These are phyloP conservation scores for Gastrophryne carolinensis DNA, from an alignment of 2,797 vertebrate species.

Conservation along the genomic window DNA sequence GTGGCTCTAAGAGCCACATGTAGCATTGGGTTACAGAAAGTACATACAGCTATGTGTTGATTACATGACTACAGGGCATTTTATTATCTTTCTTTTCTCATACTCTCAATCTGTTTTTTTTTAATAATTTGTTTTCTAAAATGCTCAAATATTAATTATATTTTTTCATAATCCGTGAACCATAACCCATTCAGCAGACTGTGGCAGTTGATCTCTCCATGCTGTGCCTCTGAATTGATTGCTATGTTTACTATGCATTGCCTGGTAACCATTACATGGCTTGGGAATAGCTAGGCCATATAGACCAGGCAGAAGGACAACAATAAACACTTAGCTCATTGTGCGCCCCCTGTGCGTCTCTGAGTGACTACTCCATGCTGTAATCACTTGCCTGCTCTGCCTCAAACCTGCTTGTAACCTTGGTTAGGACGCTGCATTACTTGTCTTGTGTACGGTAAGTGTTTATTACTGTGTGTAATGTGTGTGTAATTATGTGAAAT, in stretches of 20 bases:
- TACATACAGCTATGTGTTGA: no score
- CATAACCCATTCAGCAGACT: neutral
- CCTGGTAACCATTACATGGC: conserved; percentile 57
- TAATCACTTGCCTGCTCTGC: neutral
- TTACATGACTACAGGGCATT: no score
- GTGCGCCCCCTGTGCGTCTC: neutral
- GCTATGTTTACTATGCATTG: conserved; percentile 54
- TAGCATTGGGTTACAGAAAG: no score
- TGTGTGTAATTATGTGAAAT: neutral
- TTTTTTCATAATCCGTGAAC: neutral
- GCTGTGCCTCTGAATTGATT: conserved; percentile 3
- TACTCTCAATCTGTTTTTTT: no score
- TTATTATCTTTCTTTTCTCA: no score
- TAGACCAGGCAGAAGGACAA: conserved; percentile 46
- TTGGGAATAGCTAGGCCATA: conserved; percentile 57
- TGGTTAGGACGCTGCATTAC: neutral
- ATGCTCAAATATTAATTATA: no score
- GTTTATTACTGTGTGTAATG: neutral
- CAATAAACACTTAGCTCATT: neutral
- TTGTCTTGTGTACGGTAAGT: neutral
- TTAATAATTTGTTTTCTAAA: no score
- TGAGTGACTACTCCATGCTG: neutral
- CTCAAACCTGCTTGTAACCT: neutral
- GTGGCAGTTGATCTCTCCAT: neutral
- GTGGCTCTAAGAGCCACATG: no score